Conservation (phyloP, 92 coral and sea anemone species). For the Epizoanthus stellaris region DNA sequence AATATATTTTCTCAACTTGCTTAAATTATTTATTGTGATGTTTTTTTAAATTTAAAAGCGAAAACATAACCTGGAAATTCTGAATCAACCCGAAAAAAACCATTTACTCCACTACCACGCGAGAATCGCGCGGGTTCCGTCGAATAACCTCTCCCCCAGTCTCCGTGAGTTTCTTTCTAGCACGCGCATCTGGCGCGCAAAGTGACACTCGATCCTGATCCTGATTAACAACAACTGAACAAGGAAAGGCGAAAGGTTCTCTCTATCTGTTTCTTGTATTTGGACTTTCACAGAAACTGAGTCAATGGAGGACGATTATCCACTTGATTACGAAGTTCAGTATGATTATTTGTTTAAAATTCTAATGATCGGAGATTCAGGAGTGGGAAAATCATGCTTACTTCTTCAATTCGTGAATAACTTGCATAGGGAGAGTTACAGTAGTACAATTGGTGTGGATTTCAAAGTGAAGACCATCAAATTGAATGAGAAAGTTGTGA, state of each 20-base stretch:
- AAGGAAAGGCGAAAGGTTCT: background rate
- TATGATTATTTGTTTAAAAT: conserved; percentile 93
- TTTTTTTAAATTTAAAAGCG: too few relatives aligned
- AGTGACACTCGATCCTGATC: conserved; percentile 15
- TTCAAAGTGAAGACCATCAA: conserved; percentile 89
- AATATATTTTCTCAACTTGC: too few relatives aligned
- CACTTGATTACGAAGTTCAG: conserved; percentile 63
- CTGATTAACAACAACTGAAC: background rate
- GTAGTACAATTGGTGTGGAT: conserved; percentile 95
- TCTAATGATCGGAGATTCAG: conserved; percentile 93
- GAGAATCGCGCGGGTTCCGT: background rate
- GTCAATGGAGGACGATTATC: conserved; percentile 63
- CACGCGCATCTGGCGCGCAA: conserved; percentile 36
- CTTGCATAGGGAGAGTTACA: conserved; percentile 82
- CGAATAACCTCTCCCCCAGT: conserved; percentile 11
- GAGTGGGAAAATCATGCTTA: conserved; percentile 95
- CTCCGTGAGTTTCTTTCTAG: background rate
- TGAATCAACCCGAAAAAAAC: too few relatives aligned
- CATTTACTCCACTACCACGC: background rate
- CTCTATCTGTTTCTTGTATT: conserved; percentile 15
- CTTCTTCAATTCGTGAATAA: conserved; percentile 90
- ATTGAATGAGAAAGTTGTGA: conserved; percentile 83
- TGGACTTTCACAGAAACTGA: background rate
- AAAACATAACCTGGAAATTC: too few relatives aligned
- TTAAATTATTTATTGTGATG: too few relatives aligned